A percentile compares a stretch with the other conserved stretches of the same genome.
Conservation (phyloP, 2,797 vertebrate genomes). For the Ara ararauna region DNA sequence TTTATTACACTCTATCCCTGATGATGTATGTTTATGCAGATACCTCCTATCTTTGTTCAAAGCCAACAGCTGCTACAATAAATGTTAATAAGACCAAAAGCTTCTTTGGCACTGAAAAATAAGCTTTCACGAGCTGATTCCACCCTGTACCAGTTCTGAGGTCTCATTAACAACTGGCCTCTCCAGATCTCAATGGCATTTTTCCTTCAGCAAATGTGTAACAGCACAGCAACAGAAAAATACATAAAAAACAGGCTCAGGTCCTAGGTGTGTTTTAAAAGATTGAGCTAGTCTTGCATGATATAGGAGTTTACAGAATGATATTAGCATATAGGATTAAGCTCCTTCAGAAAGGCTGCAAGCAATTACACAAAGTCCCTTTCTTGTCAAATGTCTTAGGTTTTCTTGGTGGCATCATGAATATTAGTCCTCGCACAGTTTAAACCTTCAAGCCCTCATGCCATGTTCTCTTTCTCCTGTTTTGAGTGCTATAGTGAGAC, state of each 20-base stretch:
- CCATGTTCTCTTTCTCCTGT: background rate
- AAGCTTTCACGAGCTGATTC: constrained; percentile 6
- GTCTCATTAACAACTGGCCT: background rate
- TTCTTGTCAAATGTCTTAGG: background rate
- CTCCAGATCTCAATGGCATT: background rate
- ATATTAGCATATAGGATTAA: background rate
- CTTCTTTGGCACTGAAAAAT: constrained; percentile 28
- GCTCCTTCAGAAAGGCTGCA: background rate
- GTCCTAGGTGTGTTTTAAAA: background rate
- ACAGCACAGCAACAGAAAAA: background rate
- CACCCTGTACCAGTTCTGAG: background rate
- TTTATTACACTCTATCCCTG: background rate
- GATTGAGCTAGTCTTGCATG: background rate
- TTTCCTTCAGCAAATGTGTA: background rate
- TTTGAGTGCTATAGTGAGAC: background rate
- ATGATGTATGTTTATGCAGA: constrained; percentile 27
- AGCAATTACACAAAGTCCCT: background rate
- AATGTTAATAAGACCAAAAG: constrained; percentile 48
- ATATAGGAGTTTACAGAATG: background rate
- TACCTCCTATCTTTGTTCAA: constrained; percentile 19
- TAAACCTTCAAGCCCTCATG: background rate
- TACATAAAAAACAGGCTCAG: background rate
- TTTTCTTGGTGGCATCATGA: background rate
- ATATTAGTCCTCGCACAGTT: background rate
- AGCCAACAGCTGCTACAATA: constrained; percentile 25